Evolutionary conservation across 2,888 invertebrate species (phyloP).

Genomic region (Rhamnusium bicolor): DNA sequence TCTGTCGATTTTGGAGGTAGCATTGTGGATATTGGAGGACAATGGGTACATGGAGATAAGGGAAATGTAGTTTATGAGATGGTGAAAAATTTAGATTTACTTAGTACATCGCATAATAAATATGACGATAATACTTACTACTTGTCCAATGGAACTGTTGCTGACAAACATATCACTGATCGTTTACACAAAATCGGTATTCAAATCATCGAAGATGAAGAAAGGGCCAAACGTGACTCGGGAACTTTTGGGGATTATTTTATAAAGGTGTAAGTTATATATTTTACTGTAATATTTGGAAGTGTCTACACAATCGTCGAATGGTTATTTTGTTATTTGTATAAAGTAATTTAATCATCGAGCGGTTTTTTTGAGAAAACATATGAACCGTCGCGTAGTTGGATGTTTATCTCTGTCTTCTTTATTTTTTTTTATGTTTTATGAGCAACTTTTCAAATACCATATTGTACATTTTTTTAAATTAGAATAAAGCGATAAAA

Average conservation of each 20-base stretch:
- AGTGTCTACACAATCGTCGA: no score
- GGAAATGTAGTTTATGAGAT: conserved; percentile 66
- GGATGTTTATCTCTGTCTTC: no score
- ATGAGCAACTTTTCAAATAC: no score
- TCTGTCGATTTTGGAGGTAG: conserved; percentile 58
- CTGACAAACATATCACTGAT: conserved; percentile 62
- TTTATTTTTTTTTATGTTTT: no score
- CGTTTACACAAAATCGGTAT: conserved; percentile 55
- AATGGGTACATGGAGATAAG: conserved; percentile 69
- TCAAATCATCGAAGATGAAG: conserved; percentile 57
- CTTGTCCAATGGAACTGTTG: conserved; percentile 58
- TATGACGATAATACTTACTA: conserved; percentile 62
- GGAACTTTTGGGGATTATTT: conserved; percentile 65
- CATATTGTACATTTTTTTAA: no score
- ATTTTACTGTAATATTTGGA: not conserved
- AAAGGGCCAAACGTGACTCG: conserved; percentile 48
- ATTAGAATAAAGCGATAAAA: no score
- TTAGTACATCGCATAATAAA: conserved; percentile 68
- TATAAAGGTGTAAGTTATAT: conserved; percentile 58
- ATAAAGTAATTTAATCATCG: no score
- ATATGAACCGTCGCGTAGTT: no score
- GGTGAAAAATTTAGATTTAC: conserved; percentile 62
- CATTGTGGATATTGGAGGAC: conserved; percentile 66
- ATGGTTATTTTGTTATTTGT: no score
- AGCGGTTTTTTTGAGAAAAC: no score